Evolutionary conservation across 2,113 vertebrate species (phyloP), one percentile per base, ranked within the genome.

Genomic region (Sinosuthora webbiana): DNA sequence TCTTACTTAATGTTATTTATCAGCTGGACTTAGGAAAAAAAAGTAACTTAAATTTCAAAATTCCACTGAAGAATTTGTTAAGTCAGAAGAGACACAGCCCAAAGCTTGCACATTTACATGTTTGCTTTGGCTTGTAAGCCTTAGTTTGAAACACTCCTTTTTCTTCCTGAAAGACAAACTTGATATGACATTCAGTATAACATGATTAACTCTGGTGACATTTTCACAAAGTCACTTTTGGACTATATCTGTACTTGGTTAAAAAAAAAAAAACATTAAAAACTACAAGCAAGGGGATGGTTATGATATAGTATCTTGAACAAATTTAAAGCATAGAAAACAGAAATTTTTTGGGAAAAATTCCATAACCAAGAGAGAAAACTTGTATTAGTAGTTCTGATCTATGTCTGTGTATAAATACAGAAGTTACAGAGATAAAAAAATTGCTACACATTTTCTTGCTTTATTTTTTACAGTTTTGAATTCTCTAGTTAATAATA

Each of bases 401-500:
- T 37, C 13, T 82, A 24, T 25, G 15, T 52, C 25, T 69, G 1
- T 53, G 20, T 73, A 15, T 57, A 91, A 97, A 87, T 41, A 69
- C 5, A 49, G 31, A 91, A 87, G 37, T 92, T 69, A 81, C 7
- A n/a, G 52, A 85, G 39, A 64, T 1, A 2, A 31, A 37, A 74
- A 73, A 71, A 57, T 28, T 7, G 20, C 31, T 65, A 27, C 11
- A 28, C 7, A 57, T 92, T 89, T 77, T 33, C 57, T 83, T 35
- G 30, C 31, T 83, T 85, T 80, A 56, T 77, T 94, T 89, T 87
- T 90, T 88, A 53, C 44, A 65, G n/a, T 90, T 97, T 63, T 69
- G 62, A 90, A 87, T 92, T 93, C 52, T 93, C 77, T 81, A 65
- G 82, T 86, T 94, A 89, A 79, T 86, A 96, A 90, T 77, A 95